Percentiles rank a stretch among this genome's conserved stretches.
Conservation (phyloP, 1,140 invertebrate genomes). For the Pseudomyrmex gracilis region DNA sequence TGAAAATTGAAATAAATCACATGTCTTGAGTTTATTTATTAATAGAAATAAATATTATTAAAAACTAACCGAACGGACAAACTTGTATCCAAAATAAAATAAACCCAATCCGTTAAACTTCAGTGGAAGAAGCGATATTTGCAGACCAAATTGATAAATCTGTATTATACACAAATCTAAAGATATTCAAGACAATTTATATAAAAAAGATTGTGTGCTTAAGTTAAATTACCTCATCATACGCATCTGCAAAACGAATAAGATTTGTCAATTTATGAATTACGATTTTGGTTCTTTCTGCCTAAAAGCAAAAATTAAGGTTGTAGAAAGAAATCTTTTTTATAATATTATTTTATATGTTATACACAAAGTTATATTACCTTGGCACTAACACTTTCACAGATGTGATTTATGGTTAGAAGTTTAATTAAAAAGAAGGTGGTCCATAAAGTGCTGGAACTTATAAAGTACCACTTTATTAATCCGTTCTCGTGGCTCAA, state of each 20-base stretch:
- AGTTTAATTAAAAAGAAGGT: background rate
- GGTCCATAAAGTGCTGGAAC: background rate
- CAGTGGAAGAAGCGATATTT: constrained; percentile 19
- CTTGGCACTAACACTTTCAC: constrained; percentile 29
- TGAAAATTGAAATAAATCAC: background rate
- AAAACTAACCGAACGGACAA: constrained; percentile 9
- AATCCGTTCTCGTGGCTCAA: background rate
- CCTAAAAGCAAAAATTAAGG: too few relatives aligned
- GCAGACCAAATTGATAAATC: too few relatives aligned
- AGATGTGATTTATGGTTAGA: constrained; percentile 6
- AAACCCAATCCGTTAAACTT: constrained; percentile 10
- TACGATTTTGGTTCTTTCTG: too few relatives aligned
- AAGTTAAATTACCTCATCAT: too few relatives aligned
- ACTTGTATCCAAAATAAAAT: constrained; percentile 30
- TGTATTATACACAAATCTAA: too few relatives aligned
- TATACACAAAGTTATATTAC: background rate
- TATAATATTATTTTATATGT: too few relatives aligned
- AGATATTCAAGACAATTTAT: too few relatives aligned
- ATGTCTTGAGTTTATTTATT: background rate
- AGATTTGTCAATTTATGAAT: too few relatives aligned
- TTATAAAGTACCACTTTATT: background rate
- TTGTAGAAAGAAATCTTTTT: too few relatives aligned
- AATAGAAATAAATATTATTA: background rate
- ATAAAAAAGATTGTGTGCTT: too few relatives aligned
- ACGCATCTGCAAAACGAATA: too few relatives aligned